Percentiles rank a stretch among this genome's conserved stretches.
Evolutionary conservation across 1,140 invertebrate species (phyloP).

Genomic region (Chironomus striatipennis): DNA sequence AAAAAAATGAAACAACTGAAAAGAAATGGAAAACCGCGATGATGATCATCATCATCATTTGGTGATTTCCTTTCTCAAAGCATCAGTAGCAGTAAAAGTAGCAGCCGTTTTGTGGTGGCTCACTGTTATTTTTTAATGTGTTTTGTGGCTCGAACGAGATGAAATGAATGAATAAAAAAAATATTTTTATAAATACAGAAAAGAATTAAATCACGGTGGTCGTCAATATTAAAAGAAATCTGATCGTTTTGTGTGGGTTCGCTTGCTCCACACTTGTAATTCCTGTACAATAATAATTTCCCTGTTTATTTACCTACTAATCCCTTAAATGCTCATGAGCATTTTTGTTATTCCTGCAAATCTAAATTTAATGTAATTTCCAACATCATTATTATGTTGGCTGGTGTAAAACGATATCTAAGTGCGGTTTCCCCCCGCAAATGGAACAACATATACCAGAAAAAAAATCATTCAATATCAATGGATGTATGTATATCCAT

Average conservation of each 20-base stretch:
- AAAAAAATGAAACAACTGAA: background rate
- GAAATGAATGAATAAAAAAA: too few species aligned
- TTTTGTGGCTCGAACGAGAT: too few species aligned
- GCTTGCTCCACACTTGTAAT: background rate
- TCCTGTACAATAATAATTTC: background rate
- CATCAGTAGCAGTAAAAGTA: background rate
- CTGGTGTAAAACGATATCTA: conserved; percentile 23
- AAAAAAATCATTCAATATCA: too few species aligned
- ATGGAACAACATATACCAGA: background rate
- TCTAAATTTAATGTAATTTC: background rate
- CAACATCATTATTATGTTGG: background rate
- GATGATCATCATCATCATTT: background rate
- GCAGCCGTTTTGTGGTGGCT: too few species aligned
- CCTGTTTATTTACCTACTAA: background rate
- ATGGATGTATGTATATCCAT: too few species aligned
- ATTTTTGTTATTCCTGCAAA: too few species aligned
- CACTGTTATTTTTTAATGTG: too few species aligned
- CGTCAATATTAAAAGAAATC: background rate
- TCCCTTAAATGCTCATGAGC: background rate
- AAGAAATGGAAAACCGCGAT: background rate
- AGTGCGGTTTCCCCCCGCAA: background rate
- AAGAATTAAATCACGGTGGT: conserved; percentile 21
- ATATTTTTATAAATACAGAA: background rate
- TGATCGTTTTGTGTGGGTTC: conserved; percentile 17
- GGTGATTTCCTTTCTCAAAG: background rate